phyloP scores from a whole-genome alignment of 2,797 vertebrate genomes.

The Sebastes trivittatus region DNA sequence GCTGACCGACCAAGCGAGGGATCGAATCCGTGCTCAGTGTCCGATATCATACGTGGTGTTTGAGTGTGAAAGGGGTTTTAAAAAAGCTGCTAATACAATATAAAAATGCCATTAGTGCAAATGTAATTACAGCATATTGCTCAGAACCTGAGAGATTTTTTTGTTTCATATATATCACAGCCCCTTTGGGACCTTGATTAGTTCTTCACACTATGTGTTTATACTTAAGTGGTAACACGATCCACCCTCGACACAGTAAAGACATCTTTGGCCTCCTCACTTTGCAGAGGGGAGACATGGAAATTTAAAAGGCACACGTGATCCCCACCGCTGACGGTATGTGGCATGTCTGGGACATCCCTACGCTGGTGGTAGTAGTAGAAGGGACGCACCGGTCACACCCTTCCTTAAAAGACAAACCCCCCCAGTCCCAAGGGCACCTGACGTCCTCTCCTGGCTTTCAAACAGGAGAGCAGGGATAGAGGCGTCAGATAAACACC shows the following conservation, averaged over 20 bases:
- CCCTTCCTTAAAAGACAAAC: slow-evolving; percentile 40
- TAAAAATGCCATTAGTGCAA: not conserved
- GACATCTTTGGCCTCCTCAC: slow-evolving; percentile 24
- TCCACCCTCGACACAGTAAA: slow-evolving; percentile 16
- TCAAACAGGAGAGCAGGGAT: slow-evolving; percentile 52
- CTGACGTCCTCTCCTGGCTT: slow-evolving; percentile 46
- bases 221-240: slow-evolving; percentile 39
- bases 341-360: slow-evolving; percentile 68
- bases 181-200: not conserved
- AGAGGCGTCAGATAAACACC: slow-evolving; percentile 63
- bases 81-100: not conserved
- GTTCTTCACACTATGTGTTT: slow-evolving; percentile 47
- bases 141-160: not conserved
- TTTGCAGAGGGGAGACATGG: slow-evolving; percentile 21
- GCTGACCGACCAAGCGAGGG: not conserved
- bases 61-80: not conserved
- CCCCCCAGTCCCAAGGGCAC: slow-evolving; percentile 59
- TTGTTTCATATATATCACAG: not conserved
- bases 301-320: slow-evolving; percentile 42
- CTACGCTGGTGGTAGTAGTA: slow-evolving; percentile 39
- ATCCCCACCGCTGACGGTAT: slow-evolving; percentile 31
- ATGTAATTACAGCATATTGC: not conserved
- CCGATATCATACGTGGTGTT: not conserved
- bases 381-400: slow-evolving; percentile 40
- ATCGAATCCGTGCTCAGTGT: not conserved